Conservation (phyloP, 2,797 vertebrate genomes). For the Saxicola maurus region DNA sequence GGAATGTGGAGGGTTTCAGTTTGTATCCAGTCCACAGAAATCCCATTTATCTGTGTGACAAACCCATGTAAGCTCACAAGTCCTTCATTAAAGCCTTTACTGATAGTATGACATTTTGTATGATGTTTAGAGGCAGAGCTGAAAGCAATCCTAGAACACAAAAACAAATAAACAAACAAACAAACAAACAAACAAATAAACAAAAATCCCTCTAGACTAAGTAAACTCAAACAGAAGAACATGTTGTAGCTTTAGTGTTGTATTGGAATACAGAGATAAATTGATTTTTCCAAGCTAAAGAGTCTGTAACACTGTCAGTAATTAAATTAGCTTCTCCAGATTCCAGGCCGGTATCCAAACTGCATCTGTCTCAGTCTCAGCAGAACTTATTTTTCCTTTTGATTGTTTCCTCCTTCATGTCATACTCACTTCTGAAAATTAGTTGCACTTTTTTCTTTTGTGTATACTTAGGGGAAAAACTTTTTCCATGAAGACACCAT, state of each 20-base stretch:
- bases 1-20: background rate
- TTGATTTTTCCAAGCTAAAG: background rate
- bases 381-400: background rate
- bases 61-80: background rate
- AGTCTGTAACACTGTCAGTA: background rate
- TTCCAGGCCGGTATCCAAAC: background rate
- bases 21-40: background rate
- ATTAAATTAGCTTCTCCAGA: background rate
- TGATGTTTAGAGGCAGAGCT: background rate
- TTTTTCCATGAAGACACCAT: background rate
- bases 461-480: background rate
- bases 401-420: background rate
- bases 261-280: background rate
- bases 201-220: background rate
- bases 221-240: background rate
- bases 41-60: background rate
- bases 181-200: background rate
- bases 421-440: background rate
- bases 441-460: rapidly evolving
- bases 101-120: background rate
- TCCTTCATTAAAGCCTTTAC: background rate
- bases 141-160: background rate
- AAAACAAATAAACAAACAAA: background rate
- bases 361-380: background rate
- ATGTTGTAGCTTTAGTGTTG: background rate